Evolutionary conservation across 2,113 vertebrate genomes (phyloP).

Genomic region (Nerophis ophidion): DNA sequence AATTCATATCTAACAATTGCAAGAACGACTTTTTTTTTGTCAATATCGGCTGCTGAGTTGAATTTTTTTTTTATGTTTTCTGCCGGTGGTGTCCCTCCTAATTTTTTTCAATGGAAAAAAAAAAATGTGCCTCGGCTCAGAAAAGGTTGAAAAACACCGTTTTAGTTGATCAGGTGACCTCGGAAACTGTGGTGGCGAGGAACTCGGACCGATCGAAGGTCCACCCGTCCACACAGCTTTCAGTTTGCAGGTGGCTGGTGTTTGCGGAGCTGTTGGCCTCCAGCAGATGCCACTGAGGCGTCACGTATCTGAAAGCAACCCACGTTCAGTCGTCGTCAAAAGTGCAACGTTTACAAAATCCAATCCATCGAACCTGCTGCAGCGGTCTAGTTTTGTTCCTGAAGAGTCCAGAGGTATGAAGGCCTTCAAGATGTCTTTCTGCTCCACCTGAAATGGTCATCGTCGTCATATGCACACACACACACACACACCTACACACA

Average conservation of each 20-base stretch:
- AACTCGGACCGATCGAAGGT: constrained; percentile 74
- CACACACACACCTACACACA: not conserved
- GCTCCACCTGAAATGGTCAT: constrained; percentile 30
- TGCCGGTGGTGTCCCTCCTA: too few species aligned
- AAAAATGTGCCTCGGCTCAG: too few species aligned
- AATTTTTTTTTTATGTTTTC: too few species aligned
- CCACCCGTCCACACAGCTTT: constrained; percentile 78
- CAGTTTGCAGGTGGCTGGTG: constrained; percentile 44
- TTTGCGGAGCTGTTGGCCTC: constrained; percentile 21
- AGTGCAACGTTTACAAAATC: not conserved
- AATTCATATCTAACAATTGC: too few species aligned
- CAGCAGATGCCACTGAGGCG: constrained; percentile 59
- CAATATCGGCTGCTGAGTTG: too few species aligned
- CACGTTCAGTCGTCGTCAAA: not conserved
- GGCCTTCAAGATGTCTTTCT: constrained; percentile 36
- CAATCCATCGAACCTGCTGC: constrained; percentile 43
- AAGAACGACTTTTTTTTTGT: too few species aligned
- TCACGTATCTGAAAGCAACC: constrained; percentile 38
- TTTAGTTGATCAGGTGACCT: constrained; percentile 60
- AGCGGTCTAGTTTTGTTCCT: constrained; percentile 60
- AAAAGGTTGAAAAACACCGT: too few species aligned
- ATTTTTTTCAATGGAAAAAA: too few species aligned
- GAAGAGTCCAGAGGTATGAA: constrained; percentile 62
- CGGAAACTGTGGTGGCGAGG: constrained; percentile 75
- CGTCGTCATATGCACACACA: not conserved